Percentiles rank a stretch among this genome's conserved stretches.
Evolutionary conservation across 2,797 vertebrate species (phyloP).

Genomic region (Hydrophis major): DNA sequence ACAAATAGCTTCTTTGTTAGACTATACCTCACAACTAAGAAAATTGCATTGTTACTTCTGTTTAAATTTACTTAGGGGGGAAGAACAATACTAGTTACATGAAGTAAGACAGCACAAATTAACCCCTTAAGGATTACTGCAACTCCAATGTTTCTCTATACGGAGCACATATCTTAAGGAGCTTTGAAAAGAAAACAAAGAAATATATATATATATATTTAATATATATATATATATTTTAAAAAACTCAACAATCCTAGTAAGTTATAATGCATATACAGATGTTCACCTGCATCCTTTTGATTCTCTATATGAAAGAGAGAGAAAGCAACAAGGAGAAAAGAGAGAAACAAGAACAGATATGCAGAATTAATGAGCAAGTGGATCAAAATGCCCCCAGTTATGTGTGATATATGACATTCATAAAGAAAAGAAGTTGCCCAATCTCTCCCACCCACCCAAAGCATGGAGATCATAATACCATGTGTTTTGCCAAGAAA

Average conservation of each 20-base stretch:
- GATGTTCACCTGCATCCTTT: conserved; percentile 93
- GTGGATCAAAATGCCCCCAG: conserved; percentile 76
- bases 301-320: conserved; percentile 91
- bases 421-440: conserved; percentile 63
- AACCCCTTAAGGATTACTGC: conserved; percentile 82
- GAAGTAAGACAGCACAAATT: conserved; percentile 83
- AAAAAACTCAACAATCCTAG: conserved; percentile 78
- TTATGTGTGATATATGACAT: conserved; percentile 78
- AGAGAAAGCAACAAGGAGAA: conserved; percentile 78
- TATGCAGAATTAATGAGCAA: conserved; percentile 89
- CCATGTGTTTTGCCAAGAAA: conserved; percentile 72
- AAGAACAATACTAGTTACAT: conserved; percentile 59
- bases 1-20: conserved; percentile 52
- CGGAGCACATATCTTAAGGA: conserved; percentile 82
- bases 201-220: conserved; percentile 42
- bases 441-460: conserved; percentile 68
- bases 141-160: conserved; percentile 72
- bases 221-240: conserved; percentile 38
- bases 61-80: conserved; percentile 49
- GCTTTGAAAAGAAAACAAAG: conserved; percentile 75
- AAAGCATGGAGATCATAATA: conserved; percentile 72
- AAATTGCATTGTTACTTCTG: conserved; percentile 41
- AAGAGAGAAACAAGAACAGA: conserved; percentile 88
- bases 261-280: conserved; percentile 90
- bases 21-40: conserved; percentile 51